A percentile compares a stretch with the other conserved stretches of the same genome.
Conservation (phyloP, 1,140 invertebrate species). For the Pseudomyrmex dendroicus region DNA sequence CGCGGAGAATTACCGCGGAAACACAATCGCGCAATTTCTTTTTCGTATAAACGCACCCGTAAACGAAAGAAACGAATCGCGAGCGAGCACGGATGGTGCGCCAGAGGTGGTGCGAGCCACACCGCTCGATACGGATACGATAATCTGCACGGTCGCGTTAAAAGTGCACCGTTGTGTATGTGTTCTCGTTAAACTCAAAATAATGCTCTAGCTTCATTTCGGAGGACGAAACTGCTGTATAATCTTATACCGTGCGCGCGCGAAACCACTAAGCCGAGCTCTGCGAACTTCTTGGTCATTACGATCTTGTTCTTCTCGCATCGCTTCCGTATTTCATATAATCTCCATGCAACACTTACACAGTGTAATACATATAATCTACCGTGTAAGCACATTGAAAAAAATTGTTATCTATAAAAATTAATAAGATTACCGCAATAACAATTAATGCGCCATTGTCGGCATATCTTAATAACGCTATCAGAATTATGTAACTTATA, state of each 20-base stretch:
- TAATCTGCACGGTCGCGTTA: slow-evolving; percentile 35
- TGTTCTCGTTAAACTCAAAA: slow-evolving; percentile 37
- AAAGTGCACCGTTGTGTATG: slow-evolving; percentile 1
- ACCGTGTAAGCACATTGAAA: not conserved
- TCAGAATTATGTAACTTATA: too few species aligned
- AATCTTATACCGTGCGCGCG: slow-evolving; percentile 32
- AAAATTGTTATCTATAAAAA: not conserved
- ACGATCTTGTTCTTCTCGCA: slow-evolving; percentile 37
- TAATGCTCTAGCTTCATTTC: slow-evolving; percentile 12
- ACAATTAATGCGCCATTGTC: too few species aligned
- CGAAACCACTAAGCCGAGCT: not conserved
- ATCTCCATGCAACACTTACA: slow-evolving; percentile 13
- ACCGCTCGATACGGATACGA: slow-evolving; percentile 19
- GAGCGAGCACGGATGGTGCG: not conserved
- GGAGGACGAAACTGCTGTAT: slow-evolving; percentile 17
- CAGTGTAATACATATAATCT: not conserved
- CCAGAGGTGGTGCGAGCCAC: not conserved
- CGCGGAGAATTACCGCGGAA: slow-evolving; percentile 4
- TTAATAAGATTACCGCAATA: not conserved
- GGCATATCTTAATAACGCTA: too few species aligned
- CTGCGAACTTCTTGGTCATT: slow-evolving; percentile 27
- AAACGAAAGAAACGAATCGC: not conserved
- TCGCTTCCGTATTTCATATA: not conserved
- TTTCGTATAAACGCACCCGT: not conserved
- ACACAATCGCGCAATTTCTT: not conserved